Base-by-base conservation (phyloP, 2,797 vertebrate species). In the Sciaenops ocellatus region DNA sequence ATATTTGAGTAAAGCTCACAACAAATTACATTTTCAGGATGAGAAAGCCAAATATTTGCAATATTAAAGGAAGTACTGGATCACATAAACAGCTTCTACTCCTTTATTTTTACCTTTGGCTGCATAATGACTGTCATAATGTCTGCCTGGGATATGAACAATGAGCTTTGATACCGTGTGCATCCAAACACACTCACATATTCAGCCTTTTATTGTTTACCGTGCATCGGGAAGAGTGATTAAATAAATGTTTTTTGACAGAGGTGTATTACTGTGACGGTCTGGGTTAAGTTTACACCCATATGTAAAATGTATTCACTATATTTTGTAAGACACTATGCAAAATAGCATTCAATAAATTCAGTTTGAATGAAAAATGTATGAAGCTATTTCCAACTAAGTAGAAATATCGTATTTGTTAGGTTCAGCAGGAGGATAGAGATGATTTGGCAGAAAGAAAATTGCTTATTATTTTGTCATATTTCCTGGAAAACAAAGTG, bases 311-410 rank as follows among this genome's bases (percentile, higher is more conserved):
- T 26, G 16, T n/a, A 46, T n/a, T 18, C 42, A 11, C 24, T 30
- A 6, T 56, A 46, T 69, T 46, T 69, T 56, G 52, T 44, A 15
- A 56, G 41, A 24, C 18, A 5, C 26, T 34, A 34, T 38, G 26
- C 26, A 47, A 69, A 48, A 59, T 48, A 34, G 8, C 20, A 4
- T 17, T 54, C 34, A 22, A 34, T 57, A 34, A 22, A 22, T 30
- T 18, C 1, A n/a, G 42, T 56, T 48, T 26, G n/a, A 56, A 74
- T 66, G 26, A 55, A 64, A 73, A 57, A 57, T 66, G 22, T 50
- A 41, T 57, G 44, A 74, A 20, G 6, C 51, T 44, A 18, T n/a
- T 52, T 62, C 28, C 24, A 22, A 18, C 47, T 48, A 56, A 26
- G 62, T 48, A 16, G 16, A 41, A 48, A 48, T 66, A 11, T 59